Evolutionary conservation across 2,113 vertebrate genomes (phyloP).

Genomic region (Forbesichthys agassizii): DNA sequence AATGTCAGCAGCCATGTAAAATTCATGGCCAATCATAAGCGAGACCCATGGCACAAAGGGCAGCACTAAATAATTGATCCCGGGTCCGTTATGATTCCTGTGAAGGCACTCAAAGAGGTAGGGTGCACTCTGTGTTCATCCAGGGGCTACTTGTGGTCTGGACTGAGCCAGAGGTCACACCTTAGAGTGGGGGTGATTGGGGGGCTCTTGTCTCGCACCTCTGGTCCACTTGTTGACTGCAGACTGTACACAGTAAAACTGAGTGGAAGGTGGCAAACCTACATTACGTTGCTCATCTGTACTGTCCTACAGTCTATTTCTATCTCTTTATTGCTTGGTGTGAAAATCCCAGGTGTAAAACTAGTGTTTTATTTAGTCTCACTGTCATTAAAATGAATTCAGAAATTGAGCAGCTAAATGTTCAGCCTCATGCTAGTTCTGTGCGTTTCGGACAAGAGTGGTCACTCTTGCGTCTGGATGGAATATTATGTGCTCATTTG

Average conservation of each 20-base stretch:
- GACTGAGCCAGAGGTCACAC: constrained; percentile 47
- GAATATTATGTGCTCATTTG: background rate
- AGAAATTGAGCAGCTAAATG: no score
- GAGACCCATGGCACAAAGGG: constrained; percentile 56
- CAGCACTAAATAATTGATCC: constrained; percentile 75
- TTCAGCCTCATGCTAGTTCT: background rate
- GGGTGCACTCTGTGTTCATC: constrained; percentile 46
- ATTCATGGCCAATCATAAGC: constrained; percentile 78
- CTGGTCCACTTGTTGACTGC: constrained; percentile 35
- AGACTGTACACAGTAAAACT: constrained; percentile 2
- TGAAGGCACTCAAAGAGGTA: constrained; percentile 44
- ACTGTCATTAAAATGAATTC: no score
- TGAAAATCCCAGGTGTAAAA: background rate
- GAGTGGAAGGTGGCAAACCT: background rate
- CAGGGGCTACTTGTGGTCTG: constrained; percentile 48
- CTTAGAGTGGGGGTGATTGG: constrained; percentile 54
- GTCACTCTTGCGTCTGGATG: background rate
- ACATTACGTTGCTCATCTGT: background rate
- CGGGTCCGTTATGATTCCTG: constrained; percentile 61
- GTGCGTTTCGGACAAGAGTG: background rate
- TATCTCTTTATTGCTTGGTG: background rate
- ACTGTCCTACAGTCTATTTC: constrained; percentile 1
- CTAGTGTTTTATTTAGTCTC: background rate
- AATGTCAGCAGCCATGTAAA: constrained; percentile 77
- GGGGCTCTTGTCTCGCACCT: constrained; percentile 29